Base-by-base conservation (phyloP, 2,113 vertebrate genomes). In the Thunnus maccoyii region DNA sequence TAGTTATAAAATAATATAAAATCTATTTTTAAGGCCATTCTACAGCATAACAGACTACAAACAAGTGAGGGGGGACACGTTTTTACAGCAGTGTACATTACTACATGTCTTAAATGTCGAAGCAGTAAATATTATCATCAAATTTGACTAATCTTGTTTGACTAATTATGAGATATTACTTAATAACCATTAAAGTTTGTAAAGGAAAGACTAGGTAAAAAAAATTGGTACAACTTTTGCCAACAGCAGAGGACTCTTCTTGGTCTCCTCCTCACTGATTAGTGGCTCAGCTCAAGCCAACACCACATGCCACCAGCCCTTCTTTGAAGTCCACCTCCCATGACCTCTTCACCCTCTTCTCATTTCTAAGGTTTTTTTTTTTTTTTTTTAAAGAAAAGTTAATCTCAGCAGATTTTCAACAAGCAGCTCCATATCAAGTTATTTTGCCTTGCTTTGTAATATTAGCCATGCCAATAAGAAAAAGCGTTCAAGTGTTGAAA, bases 281-380 rank as follows among this genome's bases (percentile, higher is more conserved):
- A 62, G 55, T 64, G 50, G 20, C 58, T 46, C 18, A 54, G 14
- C n/a, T 57, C 27, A 50, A 67, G 36, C 55, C 22, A 22, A 22
- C 22, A 22, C 22, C 22, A 22, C 22, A 22, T 22, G 22, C 22
- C 27, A 67, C 10, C 16, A 61, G 27, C 41, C 6, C 11, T 16
- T 16, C 76, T 80, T 64, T 85, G 44, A 82, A 63, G 76, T 63
- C 61, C 62, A 79, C 46, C 67, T 76, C 56, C 65, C 44, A 48
- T 62, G 66, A 85, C 66, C 75, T 72, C 61, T 44, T 69, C 61
- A 73, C 16, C 70, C 75, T 46, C 7, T 47, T 71, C 55, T 64
- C 20, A 60, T 63, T 68, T 60, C 78, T 71, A 48, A 52, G 30
- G 18, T 44, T 65, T 48, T 69, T 30, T 12, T 41, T 9, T 41